phyloP scores from a whole-genome alignment of 2,797 vertebrate genomes.

The Karalla daura region DNA sequence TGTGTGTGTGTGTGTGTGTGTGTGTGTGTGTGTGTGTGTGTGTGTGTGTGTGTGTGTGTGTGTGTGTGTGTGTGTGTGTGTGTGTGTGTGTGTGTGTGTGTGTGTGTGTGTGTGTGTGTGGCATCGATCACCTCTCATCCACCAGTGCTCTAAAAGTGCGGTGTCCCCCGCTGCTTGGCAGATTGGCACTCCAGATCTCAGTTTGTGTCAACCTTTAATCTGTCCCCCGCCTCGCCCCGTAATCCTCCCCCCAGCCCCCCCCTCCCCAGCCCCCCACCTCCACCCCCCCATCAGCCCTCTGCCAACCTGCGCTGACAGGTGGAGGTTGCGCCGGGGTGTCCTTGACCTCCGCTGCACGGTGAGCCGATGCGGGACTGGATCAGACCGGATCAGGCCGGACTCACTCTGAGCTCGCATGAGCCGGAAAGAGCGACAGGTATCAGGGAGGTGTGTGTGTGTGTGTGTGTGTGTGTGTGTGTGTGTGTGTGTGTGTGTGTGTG shows the following conservation, averaged over 20 bases:
- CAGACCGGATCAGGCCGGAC: slow-evolving; percentile 62
- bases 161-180: slow-evolving; percentile 55
- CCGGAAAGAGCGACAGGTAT: slow-evolving; percentile 47
- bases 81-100: background rate
- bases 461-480: too few relatives aligned
- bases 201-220: slow-evolving; percentile 71
- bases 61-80: background rate
- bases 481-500: too few relatives aligned
- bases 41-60: background rate
- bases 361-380: slow-evolving; percentile 65
- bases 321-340: slow-evolving; percentile 64
- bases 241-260: slow-evolving; percentile 78
- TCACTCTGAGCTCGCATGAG: slow-evolving; percentile 29
- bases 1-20: background rate
- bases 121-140: slow-evolving; percentile 44
- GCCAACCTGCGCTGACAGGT: slow-evolving; percentile 64
- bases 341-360: slow-evolving; percentile 64
- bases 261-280: too few relatives aligned
- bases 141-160: slow-evolving; percentile 15
- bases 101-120: background rate
- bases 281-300: slow-evolving; percentile 68
- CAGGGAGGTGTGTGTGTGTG: slow-evolving; percentile 38
- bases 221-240: slow-evolving; percentile 47
- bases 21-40: background rate
- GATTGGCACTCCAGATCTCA: slow-evolving; percentile 73